A percentile compares a stretch with the other conserved stretches of the same genome.
phyloP scores from a whole-genome alignment of 2,888 invertebrate genomes.

The Lutraria lutraria region DNA sequence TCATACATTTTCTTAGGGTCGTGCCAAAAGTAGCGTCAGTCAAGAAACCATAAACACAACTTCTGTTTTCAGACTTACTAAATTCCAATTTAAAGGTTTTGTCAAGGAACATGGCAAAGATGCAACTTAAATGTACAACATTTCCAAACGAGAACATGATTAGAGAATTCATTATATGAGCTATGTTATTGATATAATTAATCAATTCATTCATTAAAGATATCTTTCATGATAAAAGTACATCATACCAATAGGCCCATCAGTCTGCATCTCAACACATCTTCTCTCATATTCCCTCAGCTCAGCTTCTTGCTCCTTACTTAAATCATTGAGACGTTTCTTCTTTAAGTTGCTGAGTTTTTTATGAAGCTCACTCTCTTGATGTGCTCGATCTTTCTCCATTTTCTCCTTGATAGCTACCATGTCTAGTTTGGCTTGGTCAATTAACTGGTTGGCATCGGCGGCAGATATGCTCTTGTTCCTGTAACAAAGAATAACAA shows the following conservation, averaged over 20 bases:
- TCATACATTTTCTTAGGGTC: too few species aligned
- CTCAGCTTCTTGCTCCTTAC: conserved; percentile 80
- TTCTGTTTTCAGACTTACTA: too few species aligned
- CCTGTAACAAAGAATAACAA: conserved; percentile 58
- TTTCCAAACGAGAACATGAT: too few species aligned
- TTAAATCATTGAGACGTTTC: conserved; percentile 72
- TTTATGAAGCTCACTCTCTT: conserved; percentile 81
- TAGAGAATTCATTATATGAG: too few species aligned
- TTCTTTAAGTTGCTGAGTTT: conserved; percentile 81
- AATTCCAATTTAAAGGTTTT: too few species aligned
- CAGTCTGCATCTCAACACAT: conserved; percentile 76
- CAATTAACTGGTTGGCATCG: conserved; percentile 77
- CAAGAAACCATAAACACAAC: too few species aligned
- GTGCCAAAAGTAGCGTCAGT: too few species aligned
- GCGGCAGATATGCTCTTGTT: conserved; percentile 67
- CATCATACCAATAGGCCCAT: conserved; percentile 79
- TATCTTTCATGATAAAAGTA: too few species aligned
- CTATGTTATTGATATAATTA: too few species aligned
- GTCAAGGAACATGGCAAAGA: too few species aligned
- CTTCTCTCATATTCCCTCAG: conserved; percentile 77
- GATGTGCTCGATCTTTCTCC: conserved; percentile 79
- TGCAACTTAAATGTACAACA: too few species aligned
- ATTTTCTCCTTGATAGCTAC: conserved; percentile 74
- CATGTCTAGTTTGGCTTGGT: conserved; percentile 78
- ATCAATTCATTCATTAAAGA: too few species aligned